Evolutionary conservation across 2,888 invertebrate species (phyloP), one percentile per base, ranked within the genome.

Genomic region (Mythimna loreyi): DNA sequence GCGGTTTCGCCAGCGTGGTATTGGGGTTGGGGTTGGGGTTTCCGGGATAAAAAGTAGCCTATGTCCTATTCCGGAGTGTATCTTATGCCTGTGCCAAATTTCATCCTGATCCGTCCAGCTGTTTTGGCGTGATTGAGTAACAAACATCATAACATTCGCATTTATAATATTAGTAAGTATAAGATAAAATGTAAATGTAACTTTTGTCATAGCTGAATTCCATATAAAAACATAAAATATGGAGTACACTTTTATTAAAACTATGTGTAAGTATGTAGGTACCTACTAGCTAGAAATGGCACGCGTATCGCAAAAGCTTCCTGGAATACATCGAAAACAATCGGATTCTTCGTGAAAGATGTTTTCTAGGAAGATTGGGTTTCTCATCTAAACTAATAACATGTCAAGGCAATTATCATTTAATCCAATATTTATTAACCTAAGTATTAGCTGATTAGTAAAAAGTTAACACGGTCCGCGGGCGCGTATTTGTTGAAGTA

Each of bases 401-500:
- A 58, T 21, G 33, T 5, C 9, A 61, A 25, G n/a, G 13, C 36
- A 59, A 28, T 49, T 3, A 49, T 23, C n/a, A 13, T 19, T 45
- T 47, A 40, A 58, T 56, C 36, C 45, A 71, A 49, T 58, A 58
- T 53, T 61, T 28, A 61, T 52, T 49, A 19, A 59, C 64, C 43
- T 45, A 50, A n/a, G n/a, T n/a, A n/a, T n/a, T 70, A 56, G 28
- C 58, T 73, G 69, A 63, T 79, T 69, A 84, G 64, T 61, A 66
- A 62, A 70, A 73, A 62, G 43, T 68, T 63, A 73, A 69, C 67
- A 70, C 66, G 55, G 58, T 36, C 63, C 40, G 43, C 43, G 64
- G 47, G 28, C 63, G 59, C 52, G 49, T 70, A 69, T 73, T 75
- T 63, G 80, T 75, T 69, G 63, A 72, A 78, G 72, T 75, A 69